A percentile compares a stretch with the other conserved stretches of the same genome.
phyloP scores from a whole-genome alignment of 2,113 vertebrate genomes.

The Anthoscopus minutus region DNA sequence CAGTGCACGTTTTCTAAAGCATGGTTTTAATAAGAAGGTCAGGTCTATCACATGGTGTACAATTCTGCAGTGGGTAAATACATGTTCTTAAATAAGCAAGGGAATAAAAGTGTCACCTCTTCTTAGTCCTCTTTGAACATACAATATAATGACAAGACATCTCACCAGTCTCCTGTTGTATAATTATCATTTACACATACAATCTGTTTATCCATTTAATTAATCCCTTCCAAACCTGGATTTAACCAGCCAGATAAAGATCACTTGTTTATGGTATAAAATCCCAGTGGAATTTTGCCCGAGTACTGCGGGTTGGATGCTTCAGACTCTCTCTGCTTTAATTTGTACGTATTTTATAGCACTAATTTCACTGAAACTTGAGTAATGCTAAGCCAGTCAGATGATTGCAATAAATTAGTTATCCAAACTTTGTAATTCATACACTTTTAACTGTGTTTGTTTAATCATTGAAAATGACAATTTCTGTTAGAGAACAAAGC shows the following conservation, averaged over 20 bases:
- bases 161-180: not conserved
- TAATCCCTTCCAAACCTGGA: not conserved
- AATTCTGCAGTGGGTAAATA: conserved; percentile 1
- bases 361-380: not conserved
- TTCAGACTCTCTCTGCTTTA: not conserved
- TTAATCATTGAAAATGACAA: conserved; percentile 23
- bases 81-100: conserved; percentile 11
- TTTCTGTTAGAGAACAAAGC: not conserved
- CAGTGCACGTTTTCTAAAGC: conserved; percentile 24
- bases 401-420: conserved; percentile 18
- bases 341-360: not conserved
- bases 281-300: not conserved
- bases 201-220: conserved; percentile 12
- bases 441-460: conserved; percentile 32
- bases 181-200: not conserved
- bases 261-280: not conserved
- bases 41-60: not conserved
- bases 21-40: conserved; percentile 37
- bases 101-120: not conserved
- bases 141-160: not conserved
- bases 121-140: not conserved
- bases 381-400: conserved; percentile 27
- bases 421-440: conserved; percentile 6
- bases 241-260: conserved; percentile 28
- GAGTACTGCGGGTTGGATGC: not conserved